A percentile compares a stretch with the other conserved stretches of the same genome.
phyloP scores from a whole-genome alignment of 2,888 invertebrate species.

The Agrochola lychnidis region DNA sequence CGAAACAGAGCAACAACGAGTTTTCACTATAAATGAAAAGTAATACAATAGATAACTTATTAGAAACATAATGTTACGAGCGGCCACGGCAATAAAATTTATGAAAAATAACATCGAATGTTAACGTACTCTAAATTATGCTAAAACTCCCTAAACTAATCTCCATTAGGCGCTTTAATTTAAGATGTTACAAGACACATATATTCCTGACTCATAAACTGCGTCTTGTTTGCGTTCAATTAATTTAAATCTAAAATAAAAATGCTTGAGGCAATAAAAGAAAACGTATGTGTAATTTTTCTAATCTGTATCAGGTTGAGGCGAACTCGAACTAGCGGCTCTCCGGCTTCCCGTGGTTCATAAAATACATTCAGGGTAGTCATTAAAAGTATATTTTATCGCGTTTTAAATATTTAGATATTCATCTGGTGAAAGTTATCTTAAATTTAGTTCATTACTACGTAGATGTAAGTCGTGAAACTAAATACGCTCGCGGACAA shows the following conservation, averaged over 20 bases:
- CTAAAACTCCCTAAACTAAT: slow-evolving; percentile 76
- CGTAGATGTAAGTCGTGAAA: slow-evolving; percentile 77
- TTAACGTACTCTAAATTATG: slow-evolving; percentile 79
- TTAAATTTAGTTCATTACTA: slow-evolving; percentile 85
- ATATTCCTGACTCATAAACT: slow-evolving; percentile 80
- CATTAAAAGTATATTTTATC: slow-evolving; percentile 90
- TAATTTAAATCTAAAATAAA: slow-evolving; percentile 87
- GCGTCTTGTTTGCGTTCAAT: slow-evolving; percentile 86
- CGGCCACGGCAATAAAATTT: slow-evolving; percentile 75
- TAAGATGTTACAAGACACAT: slow-evolving; percentile 77
- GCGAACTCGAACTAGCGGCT: slow-evolving; percentile 69
- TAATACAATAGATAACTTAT: slow-evolving; percentile 56
- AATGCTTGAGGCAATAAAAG: slow-evolving; percentile 82
- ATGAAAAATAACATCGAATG: slow-evolving; percentile 79
- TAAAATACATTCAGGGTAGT: slow-evolving; percentile 85
- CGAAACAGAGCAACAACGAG: background rate
- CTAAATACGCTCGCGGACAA: slow-evolving; percentile 76
- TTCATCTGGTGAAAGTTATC: slow-evolving; percentile 88
- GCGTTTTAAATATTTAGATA: slow-evolving; percentile 89
- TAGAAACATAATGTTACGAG: slow-evolving; percentile 73
- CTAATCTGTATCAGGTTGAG: slow-evolving; percentile 83
- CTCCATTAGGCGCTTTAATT: slow-evolving; percentile 77
- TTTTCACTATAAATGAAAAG: background rate
- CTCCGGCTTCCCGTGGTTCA: slow-evolving; percentile 79
- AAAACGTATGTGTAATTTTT: slow-evolving; percentile 84